Base-by-base conservation (phyloP, 1,140 invertebrate genomes). In the Melitaea cinxia region DNA sequence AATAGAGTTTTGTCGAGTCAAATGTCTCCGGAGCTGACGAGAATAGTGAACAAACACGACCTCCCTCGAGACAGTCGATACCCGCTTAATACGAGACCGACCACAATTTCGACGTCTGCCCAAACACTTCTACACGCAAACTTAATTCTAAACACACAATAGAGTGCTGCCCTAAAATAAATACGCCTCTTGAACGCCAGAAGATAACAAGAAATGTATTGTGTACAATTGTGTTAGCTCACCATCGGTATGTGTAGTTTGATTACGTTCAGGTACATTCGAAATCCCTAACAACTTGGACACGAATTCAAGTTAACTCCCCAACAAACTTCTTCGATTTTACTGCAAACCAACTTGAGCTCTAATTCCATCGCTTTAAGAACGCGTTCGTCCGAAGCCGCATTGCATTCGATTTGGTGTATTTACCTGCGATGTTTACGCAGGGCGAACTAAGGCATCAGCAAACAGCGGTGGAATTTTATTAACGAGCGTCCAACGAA, bases 301-400 rank as follows among this genome's bases (percentile, higher is more conserved):
- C 79, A 82, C 73, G 77, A 82, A 80, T 82, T 78, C 61, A 60
- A 80, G 73, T 75, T 77, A 78, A 70, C 65, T 53, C 65, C 52
- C 65, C 52, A 14, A 72, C 75, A 67, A 73, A 54, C 17, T 71
- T 63, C 10, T 42, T 26, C 42, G 39, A 54, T 26, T 23, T 1
- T 0, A 23, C 14, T 42, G 21, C 21, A 42, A 1, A 4, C 30
- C n/a, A 67, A 68, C 49, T 17, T 66, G 28, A 62, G 49, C 49
- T 60, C 64, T 72, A 69, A 37, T 0, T 2, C 0, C 5, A 23
- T 1, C 0, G 53, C 0, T 14, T 60, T 67, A 68, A 61, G 30
- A 24, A 7, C 5, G 6, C n/a, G 55, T 33, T 33, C 9, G 65
- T 35, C 35, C 30, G 17, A 9, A 7, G 1, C 23, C 19, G 23